These are phyloP conservation scores for Eulemur mongoz DNA, from an alignment of 2,797 vertebrate species.

Conservation along the genomic window DNA sequence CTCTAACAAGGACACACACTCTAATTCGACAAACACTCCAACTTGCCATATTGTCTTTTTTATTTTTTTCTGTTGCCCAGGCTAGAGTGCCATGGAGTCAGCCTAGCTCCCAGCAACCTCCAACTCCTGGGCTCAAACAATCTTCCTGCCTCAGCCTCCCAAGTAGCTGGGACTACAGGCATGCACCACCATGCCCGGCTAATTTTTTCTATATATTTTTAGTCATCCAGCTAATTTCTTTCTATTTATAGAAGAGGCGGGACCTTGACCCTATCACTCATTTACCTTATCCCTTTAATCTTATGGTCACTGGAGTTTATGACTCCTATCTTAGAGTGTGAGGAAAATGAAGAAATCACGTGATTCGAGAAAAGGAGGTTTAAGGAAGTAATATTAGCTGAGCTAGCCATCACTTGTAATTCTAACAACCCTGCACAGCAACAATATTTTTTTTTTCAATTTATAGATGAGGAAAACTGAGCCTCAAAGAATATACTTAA, in stretches of 20 bases:
- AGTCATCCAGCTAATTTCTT: no score
- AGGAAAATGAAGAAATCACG: not conserved
- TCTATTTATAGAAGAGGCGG: no score
- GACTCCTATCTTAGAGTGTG: not conserved
- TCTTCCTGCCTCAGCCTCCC: no score
- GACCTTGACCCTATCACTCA: no score
- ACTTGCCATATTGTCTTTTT: not conserved
- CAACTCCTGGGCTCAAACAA: no score
- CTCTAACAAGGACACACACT: not conserved
- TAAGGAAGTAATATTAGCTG: not conserved
- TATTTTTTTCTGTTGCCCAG: no score
- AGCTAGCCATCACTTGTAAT: not conserved
- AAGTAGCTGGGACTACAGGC: no score
- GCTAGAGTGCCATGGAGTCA: no score
- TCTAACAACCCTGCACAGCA: not conserved
- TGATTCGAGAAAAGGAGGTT: not conserved
- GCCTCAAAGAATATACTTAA: not conserved
- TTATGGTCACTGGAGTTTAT: not conserved
- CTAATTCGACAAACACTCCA: not conserved
- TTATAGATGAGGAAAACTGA: not conserved
- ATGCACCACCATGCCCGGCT: no score
- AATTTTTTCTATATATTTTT: no score
- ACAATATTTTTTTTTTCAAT: not conserved
- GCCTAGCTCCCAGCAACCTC: no score
- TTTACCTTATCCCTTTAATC: not conserved